These are phyloP conservation scores for Biston stratarius DNA, from an alignment of 2,888 invertebrate species.

Conservation along the genomic window DNA sequence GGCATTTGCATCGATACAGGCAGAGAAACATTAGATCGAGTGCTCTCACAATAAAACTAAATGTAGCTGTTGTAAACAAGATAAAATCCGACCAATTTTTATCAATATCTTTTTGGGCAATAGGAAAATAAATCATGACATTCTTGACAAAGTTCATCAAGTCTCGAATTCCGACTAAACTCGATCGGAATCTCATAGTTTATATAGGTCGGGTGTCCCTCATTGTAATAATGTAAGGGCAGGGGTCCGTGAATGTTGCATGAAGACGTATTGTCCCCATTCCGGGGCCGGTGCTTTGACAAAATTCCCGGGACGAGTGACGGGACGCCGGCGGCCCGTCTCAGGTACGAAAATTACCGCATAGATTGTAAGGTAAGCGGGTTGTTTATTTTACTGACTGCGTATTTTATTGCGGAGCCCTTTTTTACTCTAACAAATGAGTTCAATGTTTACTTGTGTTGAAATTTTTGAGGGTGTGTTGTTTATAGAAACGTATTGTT, in stretches of 20 bases:
- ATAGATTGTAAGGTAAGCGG: constrained; percentile 37
- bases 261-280: constrained; percentile 76
- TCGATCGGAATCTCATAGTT: constrained; percentile 67
- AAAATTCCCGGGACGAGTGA: constrained; percentile 64
- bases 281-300: constrained; percentile 72
- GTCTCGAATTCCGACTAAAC: constrained; percentile 43
- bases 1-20: constrained; percentile 46
- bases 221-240: constrained; percentile 69
- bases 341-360: constrained; percentile 45
- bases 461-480: background rate
- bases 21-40: constrained; percentile 64
- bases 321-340: constrained; percentile 43
- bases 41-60: constrained; percentile 39
- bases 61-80: constrained; percentile 25
- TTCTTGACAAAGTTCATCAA: constrained; percentile 45
- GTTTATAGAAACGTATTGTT: background rate
- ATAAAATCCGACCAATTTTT: background rate
- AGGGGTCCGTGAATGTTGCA: constrained; percentile 72
- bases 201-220: constrained; percentile 62
- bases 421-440: constrained; percentile 16
- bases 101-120: constrained; percentile 12
- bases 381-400: constrained; percentile 35
- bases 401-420: constrained; percentile 28
- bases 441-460: background rate
- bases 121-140: constrained; percentile 38